Base-by-base conservation (phyloP, 2,888 invertebrate genomes). In the Caenorhabditis imperialis region DNA sequence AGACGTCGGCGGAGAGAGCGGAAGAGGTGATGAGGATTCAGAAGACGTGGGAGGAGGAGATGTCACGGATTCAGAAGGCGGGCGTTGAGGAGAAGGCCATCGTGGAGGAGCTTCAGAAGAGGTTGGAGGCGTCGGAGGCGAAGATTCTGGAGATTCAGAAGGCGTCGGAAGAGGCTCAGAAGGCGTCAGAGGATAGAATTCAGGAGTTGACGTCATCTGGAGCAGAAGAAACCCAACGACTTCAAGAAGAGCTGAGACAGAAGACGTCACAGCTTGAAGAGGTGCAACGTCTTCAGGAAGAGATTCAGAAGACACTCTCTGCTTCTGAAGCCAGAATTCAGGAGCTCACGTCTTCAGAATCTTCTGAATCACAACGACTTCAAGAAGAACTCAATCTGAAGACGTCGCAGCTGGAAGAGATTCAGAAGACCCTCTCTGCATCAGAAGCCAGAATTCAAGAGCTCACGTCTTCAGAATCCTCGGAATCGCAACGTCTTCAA, bases 41-140 rank as follows among this genome's bases (percentile, higher is more conserved):
- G 33, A 53, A 57, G 48, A 30, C 55, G 14, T 58, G 50, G 50
- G 62, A 55, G 14, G 53, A 18, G 8, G 65, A 67, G 35, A 70
- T 44, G 50, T n/a, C 6, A n/a, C 27, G 35, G 27, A 27, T 54
- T 8, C 12, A 55, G 18, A 51, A 51, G 20, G 35, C 40, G 22
- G 22, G 42, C 33, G 54, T 40, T 20, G 44, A 61, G 38, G 53
- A 62, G 37, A 27, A 44, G 2, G 23, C 22, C 3, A 33, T 38
- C 14, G 25, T 35, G 1, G 54, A 71, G 12, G n/a, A 47, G 20
- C 8, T 61, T 12, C 4, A 45, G 18, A 45, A 48, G 16, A 57
- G 48, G 27, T 14, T 42, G 3, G 47, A 67, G 16, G 51, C 25
- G 33, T 58, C 18, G 23, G 48, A 38, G 12, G 23, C 35, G 44